These are phyloP conservation scores for Lacanobia oleracea DNA, from an alignment of 2,888 invertebrate genomes.

Conservation along the genomic window DNA sequence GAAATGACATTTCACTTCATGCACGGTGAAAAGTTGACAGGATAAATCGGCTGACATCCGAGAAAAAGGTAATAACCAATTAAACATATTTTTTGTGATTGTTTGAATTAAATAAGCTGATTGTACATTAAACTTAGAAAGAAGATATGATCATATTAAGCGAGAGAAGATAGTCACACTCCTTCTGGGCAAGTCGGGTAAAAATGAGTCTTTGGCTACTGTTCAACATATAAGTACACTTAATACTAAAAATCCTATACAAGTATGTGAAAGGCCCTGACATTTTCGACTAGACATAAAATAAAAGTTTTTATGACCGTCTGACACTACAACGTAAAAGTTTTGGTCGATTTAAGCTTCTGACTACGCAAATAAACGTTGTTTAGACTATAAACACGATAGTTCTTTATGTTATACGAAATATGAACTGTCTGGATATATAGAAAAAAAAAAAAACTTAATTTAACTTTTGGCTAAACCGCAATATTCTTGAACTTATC, in stretches of 20 bases:
- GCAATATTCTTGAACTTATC: too few species aligned
- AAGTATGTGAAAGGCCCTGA: conserved; percentile 14
- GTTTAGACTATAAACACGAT: conserved; percentile 38
- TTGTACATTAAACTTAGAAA: not conserved
- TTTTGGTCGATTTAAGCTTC: conserved; percentile 42
- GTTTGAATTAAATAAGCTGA: too few species aligned
- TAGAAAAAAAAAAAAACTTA: too few species aligned
- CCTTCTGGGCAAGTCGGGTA: not conserved
- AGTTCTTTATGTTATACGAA: conserved; percentile 14
- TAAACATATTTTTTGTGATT: too few species aligned
- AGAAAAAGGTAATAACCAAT: too few species aligned
- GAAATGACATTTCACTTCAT: too few species aligned
- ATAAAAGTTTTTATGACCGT: conserved; percentile 51
- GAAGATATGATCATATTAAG: not conserved
- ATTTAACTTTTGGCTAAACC: too few species aligned
- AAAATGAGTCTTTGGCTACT: not conserved
- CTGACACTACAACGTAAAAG: conserved; percentile 43
- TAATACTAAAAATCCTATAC: conserved; percentile 10
- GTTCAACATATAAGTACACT: conserved; percentile 6
- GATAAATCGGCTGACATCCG: too few species aligned
- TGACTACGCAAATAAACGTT: conserved; percentile 44
- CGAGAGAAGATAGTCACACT: not conserved
- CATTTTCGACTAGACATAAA: conserved; percentile 46
- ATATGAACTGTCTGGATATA: not conserved
- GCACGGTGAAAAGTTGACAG: too few species aligned